These are phyloP conservation scores for Alosa alosa DNA, from an alignment of 2,113 vertebrate genomes.

Conservation along the genomic window DNA sequence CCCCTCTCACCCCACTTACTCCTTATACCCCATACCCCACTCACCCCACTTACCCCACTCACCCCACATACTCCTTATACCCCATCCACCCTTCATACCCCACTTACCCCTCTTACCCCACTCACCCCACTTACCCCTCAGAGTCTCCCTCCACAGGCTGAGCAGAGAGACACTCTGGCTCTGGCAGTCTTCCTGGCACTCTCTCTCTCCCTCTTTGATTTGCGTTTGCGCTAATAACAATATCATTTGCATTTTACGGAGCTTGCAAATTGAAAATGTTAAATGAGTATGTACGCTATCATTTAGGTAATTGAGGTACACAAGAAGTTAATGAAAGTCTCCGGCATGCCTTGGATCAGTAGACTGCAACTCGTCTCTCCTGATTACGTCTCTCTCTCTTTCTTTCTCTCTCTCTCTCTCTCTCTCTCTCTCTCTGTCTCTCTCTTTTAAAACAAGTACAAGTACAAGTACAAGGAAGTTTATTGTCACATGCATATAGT, in stretches of 20 bases:
- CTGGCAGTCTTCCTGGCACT: conserved; percentile 53
- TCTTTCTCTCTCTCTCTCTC: not conserved
- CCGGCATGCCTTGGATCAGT: conserved; percentile 59
- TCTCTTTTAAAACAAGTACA: no score
- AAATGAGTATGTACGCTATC: conserved; percentile 71
- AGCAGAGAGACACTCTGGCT: conserved; percentile 31
- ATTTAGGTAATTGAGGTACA: conserved; percentile 75
- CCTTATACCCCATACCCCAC: not conserved
- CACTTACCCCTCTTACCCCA: no score
- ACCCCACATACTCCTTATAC: no score
- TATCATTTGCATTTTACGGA: conserved; percentile 73
- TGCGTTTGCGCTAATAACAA: conserved; percentile 58
- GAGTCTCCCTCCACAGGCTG: no score
- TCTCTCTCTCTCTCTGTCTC: not conserved
- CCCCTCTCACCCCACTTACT: no score
- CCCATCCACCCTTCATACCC: no score
- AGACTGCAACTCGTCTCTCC: conserved; percentile 60
- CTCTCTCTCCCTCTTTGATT: conserved; percentile 30
- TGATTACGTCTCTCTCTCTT: conserved; percentile 62
- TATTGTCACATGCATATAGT: no score
- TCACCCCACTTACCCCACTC: not conserved
- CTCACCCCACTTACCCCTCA: no score
- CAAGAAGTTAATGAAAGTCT: conserved; percentile 73
- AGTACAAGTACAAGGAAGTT: no score
- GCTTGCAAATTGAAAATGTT: conserved; percentile 75